A percentile compares a stretch with the other conserved stretches of the same genome.
Conservation (phyloP, 2,113 vertebrate genomes). For the Redunca redunca region DNA sequence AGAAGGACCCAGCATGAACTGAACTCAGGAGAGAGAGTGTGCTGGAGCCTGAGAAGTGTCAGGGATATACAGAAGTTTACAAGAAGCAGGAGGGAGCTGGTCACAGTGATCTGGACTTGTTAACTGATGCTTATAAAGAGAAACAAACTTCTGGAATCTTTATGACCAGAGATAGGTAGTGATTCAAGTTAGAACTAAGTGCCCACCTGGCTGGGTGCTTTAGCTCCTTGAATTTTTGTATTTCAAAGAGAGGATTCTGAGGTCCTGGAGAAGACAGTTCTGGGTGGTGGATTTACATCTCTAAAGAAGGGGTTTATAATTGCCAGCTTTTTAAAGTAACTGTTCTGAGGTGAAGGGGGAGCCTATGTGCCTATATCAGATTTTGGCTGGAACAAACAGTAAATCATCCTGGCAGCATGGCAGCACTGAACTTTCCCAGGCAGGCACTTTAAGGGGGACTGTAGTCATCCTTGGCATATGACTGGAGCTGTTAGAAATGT, state of each 20-base stretch:
- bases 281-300: background rate
- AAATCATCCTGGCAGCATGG: background rate
- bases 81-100: background rate
- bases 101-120: background rate
- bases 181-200: background rate
- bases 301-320: background rate
- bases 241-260: background rate
- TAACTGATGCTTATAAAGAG: background rate
- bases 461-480: background rate
- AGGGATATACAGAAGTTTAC: background rate
- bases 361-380: background rate
- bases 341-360: background rate
- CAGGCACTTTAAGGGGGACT: background rate
- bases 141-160: background rate
- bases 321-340: background rate
- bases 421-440: background rate
- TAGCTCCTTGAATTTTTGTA: background rate
- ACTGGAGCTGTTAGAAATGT: background rate
- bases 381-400: background rate
- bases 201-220: background rate
- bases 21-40: background rate
- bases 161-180: background rate
- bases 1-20: background rate
- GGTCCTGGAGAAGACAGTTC: background rate
- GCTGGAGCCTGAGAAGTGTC: background rate